These are phyloP conservation scores for Eurosta solidaginis DNA, from an alignment of 1,140 invertebrate genomes.

Conservation along the genomic window DNA sequence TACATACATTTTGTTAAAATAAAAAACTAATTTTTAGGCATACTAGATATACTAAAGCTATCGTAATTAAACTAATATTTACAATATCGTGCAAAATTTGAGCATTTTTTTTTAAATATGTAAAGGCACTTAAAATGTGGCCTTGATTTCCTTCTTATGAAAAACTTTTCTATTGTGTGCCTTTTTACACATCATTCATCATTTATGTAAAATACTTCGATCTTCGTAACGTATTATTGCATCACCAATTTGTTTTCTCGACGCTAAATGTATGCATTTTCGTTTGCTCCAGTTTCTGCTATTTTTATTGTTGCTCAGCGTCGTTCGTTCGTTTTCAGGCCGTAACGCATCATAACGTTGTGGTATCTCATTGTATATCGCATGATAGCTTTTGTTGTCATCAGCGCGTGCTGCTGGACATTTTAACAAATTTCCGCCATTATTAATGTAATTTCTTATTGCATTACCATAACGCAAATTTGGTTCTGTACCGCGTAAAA, in stretches of 20 bases:
- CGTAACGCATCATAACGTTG: not conserved
- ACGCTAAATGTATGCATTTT: constrained; percentile 57
- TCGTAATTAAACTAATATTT: constrained; percentile 17
- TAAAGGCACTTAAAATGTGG: no score
- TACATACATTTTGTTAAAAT: not conserved
- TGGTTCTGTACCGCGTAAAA: constrained; percentile 55
- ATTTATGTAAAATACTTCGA: constrained; percentile 55
- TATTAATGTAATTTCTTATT: constrained; percentile 45
- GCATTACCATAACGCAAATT: constrained; percentile 52
- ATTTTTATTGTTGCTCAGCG: no score
- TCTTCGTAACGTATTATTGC: constrained; percentile 57
- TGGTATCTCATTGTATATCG: constrained; percentile 29
- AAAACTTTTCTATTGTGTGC: no score
- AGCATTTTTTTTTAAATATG: no score
- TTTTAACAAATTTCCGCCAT: not conserved
- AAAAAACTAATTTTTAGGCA: not conserved
- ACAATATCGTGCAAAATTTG: constrained; percentile 19
- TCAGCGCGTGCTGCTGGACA: constrained; percentile 10
- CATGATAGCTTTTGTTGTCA: not conserved
- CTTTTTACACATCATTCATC: constrained; percentile 24
- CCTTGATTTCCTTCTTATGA: no score
- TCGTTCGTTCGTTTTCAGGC: not conserved
- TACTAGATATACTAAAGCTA: not conserved
- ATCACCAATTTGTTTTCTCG: constrained; percentile 58
- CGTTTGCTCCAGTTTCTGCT: not conserved